Evolutionary conservation across 2,888 invertebrate genomes (phyloP).

Genomic region (Erebia palarica): DNA sequence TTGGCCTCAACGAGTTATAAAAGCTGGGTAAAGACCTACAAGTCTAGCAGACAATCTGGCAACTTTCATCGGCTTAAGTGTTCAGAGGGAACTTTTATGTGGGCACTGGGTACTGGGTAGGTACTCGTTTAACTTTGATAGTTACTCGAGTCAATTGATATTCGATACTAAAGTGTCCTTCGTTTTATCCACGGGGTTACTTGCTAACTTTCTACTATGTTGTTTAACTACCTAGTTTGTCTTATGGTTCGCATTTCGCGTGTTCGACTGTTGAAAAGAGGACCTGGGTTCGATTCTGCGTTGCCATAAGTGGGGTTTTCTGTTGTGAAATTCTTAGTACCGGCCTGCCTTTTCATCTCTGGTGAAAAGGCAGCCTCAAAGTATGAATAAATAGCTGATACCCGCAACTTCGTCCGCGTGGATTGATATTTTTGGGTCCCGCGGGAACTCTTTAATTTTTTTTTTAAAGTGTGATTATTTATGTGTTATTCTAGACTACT

Average conservation of each 20-base stretch:
- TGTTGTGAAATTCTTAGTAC: no score
- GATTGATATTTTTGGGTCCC: no score
- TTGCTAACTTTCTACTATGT: not conserved
- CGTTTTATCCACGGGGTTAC: not conserved
- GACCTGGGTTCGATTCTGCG: no score
- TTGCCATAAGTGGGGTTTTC: no score
- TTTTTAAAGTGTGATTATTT: no score
- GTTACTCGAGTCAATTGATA: constrained; percentile 25
- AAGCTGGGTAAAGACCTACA: constrained; percentile 35
- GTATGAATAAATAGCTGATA: not conserved
- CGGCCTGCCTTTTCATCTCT: no score
- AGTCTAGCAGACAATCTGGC: constrained; percentile 32
- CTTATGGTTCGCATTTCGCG: no score
- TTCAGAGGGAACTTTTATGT: constrained; percentile 35
- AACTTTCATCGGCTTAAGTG: constrained; percentile 40
- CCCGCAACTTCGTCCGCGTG: no score
- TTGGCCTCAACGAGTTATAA: constrained; percentile 20
- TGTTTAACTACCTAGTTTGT: no score
- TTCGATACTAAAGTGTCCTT: constrained; percentile 11
- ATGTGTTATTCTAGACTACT: no score
- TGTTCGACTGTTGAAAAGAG: no score
- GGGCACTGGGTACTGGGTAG: constrained; percentile 15
- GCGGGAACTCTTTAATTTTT: no score
- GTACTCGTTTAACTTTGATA: constrained; percentile 26
- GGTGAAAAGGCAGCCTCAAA: not conserved